These are phyloP conservation scores for Serrognathus titanus DNA, from an alignment of 2,888 invertebrate species.

Conservation along the genomic window DNA sequence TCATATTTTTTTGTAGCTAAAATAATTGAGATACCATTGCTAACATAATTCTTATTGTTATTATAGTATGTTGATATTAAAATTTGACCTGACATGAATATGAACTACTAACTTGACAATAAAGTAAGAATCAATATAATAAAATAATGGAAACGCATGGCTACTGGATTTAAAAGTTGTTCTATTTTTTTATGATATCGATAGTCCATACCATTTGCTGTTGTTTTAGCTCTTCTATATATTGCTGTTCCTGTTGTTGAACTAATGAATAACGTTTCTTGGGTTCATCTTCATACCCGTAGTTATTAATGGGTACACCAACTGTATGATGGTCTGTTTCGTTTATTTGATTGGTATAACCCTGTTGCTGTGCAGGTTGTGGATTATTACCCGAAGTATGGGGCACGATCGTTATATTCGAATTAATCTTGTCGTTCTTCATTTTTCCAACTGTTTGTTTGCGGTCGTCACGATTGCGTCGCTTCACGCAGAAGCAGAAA, in stretches of 20 bases:
- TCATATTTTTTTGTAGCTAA: no score
- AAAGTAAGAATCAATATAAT: no score
- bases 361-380: slow-evolving; percentile 29
- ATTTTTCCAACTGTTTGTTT: slow-evolving; percentile 36
- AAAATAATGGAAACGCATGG: no score
- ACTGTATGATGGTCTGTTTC: slow-evolving; percentile 47
- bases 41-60: no score
- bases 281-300: slow-evolving; percentile 48
- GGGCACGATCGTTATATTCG: slow-evolving; percentile 50
- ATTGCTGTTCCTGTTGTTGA: slow-evolving; percentile 49
- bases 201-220: slow-evolving; percentile 44
- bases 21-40: no score
- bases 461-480: slow-evolving; percentile 35
- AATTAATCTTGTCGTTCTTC: slow-evolving; percentile 44
- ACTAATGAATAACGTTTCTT: slow-evolving; percentile 52
- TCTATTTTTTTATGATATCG: no score
- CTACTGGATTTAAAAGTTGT: no score
- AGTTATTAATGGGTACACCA: slow-evolving; percentile 49
- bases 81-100: no score
- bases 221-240: slow-evolving; percentile 49
- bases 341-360: slow-evolving; percentile 36
- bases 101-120: no score
- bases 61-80: no score
- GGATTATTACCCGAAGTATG: slow-evolving; percentile 41
- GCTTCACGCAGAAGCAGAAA: slow-evolving; percentile 52